Evolutionary conservation across 2,113 vertebrate genomes (phyloP).

Genomic region (Stegastes partitus): DNA sequence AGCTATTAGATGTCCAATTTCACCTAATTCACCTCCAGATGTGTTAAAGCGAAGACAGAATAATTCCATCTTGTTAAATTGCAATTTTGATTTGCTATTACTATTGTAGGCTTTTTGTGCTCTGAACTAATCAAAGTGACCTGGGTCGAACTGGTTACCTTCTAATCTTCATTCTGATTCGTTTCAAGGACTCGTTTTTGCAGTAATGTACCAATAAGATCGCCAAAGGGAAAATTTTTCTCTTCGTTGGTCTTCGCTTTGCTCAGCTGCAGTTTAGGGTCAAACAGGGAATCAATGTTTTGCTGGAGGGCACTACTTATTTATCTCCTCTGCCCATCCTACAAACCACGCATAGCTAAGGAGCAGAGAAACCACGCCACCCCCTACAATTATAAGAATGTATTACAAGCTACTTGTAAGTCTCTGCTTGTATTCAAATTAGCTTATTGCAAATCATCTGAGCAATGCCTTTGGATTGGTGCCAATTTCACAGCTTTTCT

Average conservation of each 20-base stretch:
- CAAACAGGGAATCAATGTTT: not conserved
- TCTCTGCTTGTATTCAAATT: too few relatives aligned
- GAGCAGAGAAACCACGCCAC: too few relatives aligned
- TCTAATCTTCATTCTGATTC: constrained; percentile 26
- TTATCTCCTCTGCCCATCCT: too few relatives aligned
- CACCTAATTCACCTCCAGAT: constrained; percentile 3
- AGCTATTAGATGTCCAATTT: constrained; percentile 8
- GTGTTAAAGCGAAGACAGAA: constrained; percentile 6
- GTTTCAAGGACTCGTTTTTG: constrained; percentile 32
- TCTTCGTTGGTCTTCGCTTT: not conserved
- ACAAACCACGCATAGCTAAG: too few relatives aligned
- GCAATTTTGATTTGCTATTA: constrained; percentile 9
- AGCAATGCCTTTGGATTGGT: too few relatives aligned
- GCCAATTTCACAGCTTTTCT: not conserved
- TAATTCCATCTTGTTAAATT: constrained; percentile 24
- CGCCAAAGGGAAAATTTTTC: constrained; percentile 5
- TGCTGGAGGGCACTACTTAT: not conserved
- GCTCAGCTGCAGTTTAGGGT: not conserved
- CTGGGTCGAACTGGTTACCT: constrained; percentile 13
- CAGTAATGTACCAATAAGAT: constrained; percentile 16
- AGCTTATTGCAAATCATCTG: too few relatives aligned
- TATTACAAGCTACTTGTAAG: too few relatives aligned
- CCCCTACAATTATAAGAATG: too few relatives aligned
- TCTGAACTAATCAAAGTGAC: constrained; percentile 46
- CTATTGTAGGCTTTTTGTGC: constrained; percentile 10